Percentiles rank a stretch among this genome's conserved stretches.
Evolutionary conservation across 2,113 vertebrate species (phyloP).

Genomic region (Ceyx margarethae): DNA sequence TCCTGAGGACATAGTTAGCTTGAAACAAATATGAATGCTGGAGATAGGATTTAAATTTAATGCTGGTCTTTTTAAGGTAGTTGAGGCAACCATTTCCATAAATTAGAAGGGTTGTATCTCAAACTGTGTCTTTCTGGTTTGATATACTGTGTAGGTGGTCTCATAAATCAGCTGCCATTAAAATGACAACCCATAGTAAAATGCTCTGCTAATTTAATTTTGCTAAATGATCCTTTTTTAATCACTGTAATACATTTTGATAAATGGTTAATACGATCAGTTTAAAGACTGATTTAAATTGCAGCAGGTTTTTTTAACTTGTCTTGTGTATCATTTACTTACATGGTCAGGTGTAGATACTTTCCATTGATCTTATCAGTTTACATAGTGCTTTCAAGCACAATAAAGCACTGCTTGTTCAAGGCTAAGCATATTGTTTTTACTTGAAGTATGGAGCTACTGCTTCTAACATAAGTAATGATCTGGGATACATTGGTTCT

Average conservation of each 20-base stretch:
- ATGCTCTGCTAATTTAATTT: conserved; percentile 35
- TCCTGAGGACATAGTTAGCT: neutral
- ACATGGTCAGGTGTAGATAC: neutral
- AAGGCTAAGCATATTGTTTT: neutral
- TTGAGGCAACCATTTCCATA: conserved; percentile 38
- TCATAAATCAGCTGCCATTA: conserved; percentile 36
- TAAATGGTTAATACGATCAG: neutral
- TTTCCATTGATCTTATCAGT: neutral
- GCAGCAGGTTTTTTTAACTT: neutral
- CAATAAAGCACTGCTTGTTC: neutral
- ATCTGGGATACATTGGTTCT: neutral
- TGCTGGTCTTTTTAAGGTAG: neutral
- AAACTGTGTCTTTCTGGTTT: conserved; percentile 14
- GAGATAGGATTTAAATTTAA: conserved; percentile 43
- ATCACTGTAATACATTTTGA: conserved; percentile 2
- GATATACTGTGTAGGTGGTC: neutral
- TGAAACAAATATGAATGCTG: conserved; percentile 21
- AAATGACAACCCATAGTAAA: conserved; percentile 6
- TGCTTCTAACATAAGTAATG: neutral
- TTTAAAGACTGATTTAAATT: neutral
- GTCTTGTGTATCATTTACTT: neutral
- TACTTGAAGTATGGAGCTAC: neutral
- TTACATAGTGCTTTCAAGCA: neutral
- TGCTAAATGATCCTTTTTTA: conserved; percentile 8
- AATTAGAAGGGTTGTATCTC: conserved; percentile 2